Conservation (phyloP, 2,888 invertebrate species). For the Vesta saturnalis region DNA sequence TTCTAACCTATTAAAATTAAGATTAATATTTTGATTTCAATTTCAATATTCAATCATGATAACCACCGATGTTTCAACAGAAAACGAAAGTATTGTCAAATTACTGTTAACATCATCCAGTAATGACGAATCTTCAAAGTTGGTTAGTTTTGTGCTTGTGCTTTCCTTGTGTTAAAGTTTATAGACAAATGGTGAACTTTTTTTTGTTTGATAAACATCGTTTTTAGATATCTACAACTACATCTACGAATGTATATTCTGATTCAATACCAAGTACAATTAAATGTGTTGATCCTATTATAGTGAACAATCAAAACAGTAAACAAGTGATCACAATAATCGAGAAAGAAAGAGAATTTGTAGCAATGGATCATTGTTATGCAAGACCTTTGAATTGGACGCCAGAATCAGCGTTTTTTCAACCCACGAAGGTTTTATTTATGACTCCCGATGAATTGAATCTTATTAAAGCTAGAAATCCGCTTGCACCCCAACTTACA, state of each 20-base stretch:
- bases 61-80: too few relatives aligned
- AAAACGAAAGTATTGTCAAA: too few relatives aligned
- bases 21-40: too few relatives aligned
- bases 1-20: too few relatives aligned
- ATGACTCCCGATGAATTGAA: slow-evolving; percentile 52
- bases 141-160: too few relatives aligned
- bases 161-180: neutral
- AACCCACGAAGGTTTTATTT: slow-evolving; percentile 67
- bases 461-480: slow-evolving; percentile 47
- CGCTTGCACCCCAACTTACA: slow-evolving; percentile 47
- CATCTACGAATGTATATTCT: neutral
- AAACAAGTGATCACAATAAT: too few relatives aligned
- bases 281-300: neutral
- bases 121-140: too few relatives aligned
- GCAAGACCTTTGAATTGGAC: slow-evolving; percentile 76
- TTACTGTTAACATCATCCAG: too few relatives aligned
- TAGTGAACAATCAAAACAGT: too few relatives aligned
- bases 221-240: neutral
- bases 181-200: neutral
- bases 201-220: neutral
- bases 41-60: too few relatives aligned
- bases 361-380: slow-evolving; percentile 77
- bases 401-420: slow-evolving; percentile 70
- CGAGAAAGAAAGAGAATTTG: slow-evolving; percentile 43
- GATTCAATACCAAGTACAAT: neutral